A percentile compares a stretch with the other conserved stretches of the same genome.
Conservation (phyloP, 2,888 invertebrate genomes). For the Drosophila niveifrons region DNA sequence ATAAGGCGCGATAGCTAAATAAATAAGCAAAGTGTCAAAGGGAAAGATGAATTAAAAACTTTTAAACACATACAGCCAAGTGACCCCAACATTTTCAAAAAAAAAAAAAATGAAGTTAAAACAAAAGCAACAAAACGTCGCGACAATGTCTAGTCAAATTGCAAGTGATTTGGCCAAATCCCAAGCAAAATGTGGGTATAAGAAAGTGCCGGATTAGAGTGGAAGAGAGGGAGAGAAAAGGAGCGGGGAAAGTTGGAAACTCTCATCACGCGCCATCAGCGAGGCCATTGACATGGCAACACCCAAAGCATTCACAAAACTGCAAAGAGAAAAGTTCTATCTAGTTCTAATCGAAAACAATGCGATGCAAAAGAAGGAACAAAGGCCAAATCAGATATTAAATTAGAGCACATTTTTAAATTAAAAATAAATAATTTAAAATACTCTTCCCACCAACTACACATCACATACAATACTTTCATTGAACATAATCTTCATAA, state of each 20-base stretch:
- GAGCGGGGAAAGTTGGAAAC: not conserved
- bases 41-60: conserved; percentile 47
- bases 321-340: too few relatives aligned
- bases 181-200: conserved; percentile 9
- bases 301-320: not conserved
- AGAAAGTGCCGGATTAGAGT: not conserved
- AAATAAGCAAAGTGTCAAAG: conserved; percentile 67
- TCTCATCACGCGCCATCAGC: conserved; percentile 1
- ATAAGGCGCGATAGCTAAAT: conserved; percentile 51
- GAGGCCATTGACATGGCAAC: conserved; percentile 21
- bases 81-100: conserved; percentile 17
- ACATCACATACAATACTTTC: too few relatives aligned
- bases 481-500: too few relatives aligned
- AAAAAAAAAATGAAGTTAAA: not conserved
- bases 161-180: conserved; percentile 59
- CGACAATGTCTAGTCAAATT: conserved; percentile 72
- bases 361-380: not conserved
- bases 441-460: too few relatives aligned
- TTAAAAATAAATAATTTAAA: too few relatives aligned
- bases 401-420: too few relatives aligned
- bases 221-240: not conserved
- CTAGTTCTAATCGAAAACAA: not conserved
- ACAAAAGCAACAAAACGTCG: conserved; percentile 48
- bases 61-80: conserved; percentile 49
- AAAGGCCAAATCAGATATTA: too few relatives aligned